phyloP scores from a whole-genome alignment of 92 coral and sea anemone species.

The Umimayanthus kanabou region DNA sequence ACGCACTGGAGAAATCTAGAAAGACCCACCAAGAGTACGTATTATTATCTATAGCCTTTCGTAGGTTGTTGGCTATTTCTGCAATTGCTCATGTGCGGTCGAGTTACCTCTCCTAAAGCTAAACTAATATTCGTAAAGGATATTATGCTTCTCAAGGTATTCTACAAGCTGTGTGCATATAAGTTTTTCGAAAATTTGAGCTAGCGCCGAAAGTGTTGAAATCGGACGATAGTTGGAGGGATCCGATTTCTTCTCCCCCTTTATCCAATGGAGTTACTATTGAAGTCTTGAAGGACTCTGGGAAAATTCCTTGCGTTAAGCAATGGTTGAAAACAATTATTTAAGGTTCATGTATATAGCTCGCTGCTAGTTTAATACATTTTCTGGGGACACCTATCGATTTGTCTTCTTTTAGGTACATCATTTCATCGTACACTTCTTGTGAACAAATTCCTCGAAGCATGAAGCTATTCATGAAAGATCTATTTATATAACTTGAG shows the following conservation, averaged over 20 bases:
- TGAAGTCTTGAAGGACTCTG: constrained; percentile 45
- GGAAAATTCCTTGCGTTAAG: constrained; percentile 31
- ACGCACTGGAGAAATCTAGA: constrained; percentile 50
- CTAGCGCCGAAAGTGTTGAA: constrained; percentile 53
- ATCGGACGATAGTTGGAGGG: constrained; percentile 50
- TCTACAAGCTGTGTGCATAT: constrained; percentile 46
- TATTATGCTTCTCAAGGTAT: constrained; percentile 47
- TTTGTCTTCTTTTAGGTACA: constrained; percentile 27
- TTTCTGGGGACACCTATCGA: constrained; percentile 45
- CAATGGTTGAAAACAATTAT: constrained; percentile 16
- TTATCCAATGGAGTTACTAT: constrained; percentile 54
- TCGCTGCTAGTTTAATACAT: not conserved
- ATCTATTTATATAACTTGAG: constrained; percentile 33
- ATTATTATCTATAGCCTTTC: constrained; percentile 21
- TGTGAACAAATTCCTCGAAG: constrained; percentile 31
- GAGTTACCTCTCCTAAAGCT: too few species aligned
- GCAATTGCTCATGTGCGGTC: too few species aligned
- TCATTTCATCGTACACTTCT: constrained; percentile 40
- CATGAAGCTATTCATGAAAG: constrained; percentile 42
- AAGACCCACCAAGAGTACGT: constrained; percentile 48
- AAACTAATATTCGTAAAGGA: constrained; percentile 47
- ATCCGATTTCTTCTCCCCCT: constrained; percentile 33
- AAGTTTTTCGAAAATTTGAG: constrained; percentile 54
- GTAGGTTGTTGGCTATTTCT: too few species aligned
- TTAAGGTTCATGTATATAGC: constrained; percentile 4